Base-by-base conservation (phyloP, 2,113 vertebrate species). In the Cynocephalus volans region DNA sequence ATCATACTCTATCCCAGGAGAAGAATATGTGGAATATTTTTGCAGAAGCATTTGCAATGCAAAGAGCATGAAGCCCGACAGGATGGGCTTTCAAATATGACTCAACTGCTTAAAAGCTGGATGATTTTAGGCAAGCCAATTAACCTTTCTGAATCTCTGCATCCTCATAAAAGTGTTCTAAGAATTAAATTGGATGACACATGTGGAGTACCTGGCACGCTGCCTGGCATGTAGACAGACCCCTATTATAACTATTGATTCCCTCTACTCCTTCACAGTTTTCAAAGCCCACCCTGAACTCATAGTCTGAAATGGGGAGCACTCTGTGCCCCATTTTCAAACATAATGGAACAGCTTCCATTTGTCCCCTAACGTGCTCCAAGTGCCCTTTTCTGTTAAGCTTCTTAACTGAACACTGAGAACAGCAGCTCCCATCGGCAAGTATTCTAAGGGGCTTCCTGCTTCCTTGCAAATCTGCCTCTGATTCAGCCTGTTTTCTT, bases 121-220 rank as follows among this genome's bases (percentile, higher is more conserved):
- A 80, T 65, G 41, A 64, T 93, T 92, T 95, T 65, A 77, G 79
- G 56, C 90, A 89, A 92, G 90, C 80, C 88, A 96, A 0, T 94
- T 88, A 97, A 94, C 77, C 88, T 97, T 93, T 91, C 93, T 64
- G 80, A 76, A 54, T 85, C 84, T 52, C 75, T 79, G 2, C 52
- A 24, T 79, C 67, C 64, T 80, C 89, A 70, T 23, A 65, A 60
- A 97, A 8, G 8, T 73, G 79, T 70, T 62, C 11, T 36, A 70
- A 56, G 82, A 36, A 81, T 89, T 86, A 93, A 91, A 96, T 86
- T 83, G 58, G 77, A 72, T 83, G 95, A 67, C 28, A 64, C 54
- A n/a, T 23, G 50, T 21, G 48, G 86, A 89, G 75, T 6, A 5
- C 77, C 45, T 96, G 95, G 96, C 95, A 81, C 45, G 24, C 19